Conservation (phyloP, 2,888 invertebrate species). For the Slavum lentiscoides region DNA sequence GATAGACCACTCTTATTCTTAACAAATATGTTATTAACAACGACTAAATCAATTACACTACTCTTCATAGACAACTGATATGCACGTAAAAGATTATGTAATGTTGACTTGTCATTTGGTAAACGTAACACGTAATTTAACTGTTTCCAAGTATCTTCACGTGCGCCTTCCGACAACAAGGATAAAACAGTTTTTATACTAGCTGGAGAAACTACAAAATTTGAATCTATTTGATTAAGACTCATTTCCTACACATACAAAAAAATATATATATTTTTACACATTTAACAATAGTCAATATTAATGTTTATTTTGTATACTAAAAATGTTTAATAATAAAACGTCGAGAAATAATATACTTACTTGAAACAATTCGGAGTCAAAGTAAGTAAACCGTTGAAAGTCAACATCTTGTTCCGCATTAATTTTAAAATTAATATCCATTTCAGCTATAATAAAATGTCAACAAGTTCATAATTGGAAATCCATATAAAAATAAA, state of each 20-base stretch:
- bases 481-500: not conserved
- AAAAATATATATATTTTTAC: not conserved
- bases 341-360: not conserved
- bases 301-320: not conserved
- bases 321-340: not conserved
- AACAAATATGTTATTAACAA: constrained; percentile 56
- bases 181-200: constrained; percentile 69
- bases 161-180: constrained; percentile 69
- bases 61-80: constrained; percentile 54
- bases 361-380: constrained; percentile 59
- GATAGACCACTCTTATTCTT: constrained; percentile 57
- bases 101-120: constrained; percentile 55
- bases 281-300: not conserved
- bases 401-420: not conserved
- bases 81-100: constrained; percentile 27
- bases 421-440: constrained; percentile 12
- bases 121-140: constrained; percentile 66
- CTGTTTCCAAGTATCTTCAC: constrained; percentile 65
- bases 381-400: constrained; percentile 59
- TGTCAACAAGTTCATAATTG: not conserved
- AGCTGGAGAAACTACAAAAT: constrained; percentile 70
- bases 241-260: constrained; percentile 56
- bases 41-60: constrained; percentile 51
- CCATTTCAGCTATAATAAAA: constrained; percentile 20
- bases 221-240: constrained; percentile 59